Evolutionary conservation across 2,888 invertebrate genomes (phyloP).

Genomic region (Eupithecia dodoneata): DNA sequence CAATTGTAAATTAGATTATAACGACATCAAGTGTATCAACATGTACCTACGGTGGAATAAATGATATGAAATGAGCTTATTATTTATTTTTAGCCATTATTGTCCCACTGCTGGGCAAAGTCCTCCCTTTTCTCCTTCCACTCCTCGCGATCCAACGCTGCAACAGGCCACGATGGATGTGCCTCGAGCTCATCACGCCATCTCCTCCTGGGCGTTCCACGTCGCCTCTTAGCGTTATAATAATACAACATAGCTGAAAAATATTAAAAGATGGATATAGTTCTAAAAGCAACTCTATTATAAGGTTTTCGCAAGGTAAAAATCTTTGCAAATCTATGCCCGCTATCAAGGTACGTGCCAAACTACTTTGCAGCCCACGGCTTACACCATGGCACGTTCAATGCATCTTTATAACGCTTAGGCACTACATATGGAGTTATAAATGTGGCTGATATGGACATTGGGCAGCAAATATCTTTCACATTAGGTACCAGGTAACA

Average conservation of each 20-base stretch:
- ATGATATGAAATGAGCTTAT: too few species aligned
- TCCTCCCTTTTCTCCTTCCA: too few species aligned
- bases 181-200: too few species aligned
- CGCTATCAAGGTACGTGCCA: slow-evolving; percentile 20
- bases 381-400: background rate
- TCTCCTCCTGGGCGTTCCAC: too few species aligned
- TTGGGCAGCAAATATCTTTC: background rate
- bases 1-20: too few species aligned
- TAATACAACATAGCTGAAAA: background rate
- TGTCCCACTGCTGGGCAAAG: too few species aligned
- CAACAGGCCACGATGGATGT: too few species aligned
- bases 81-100: too few species aligned
- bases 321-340: slow-evolving; percentile 19
- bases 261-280: background rate
- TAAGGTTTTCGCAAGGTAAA: slow-evolving; percentile 14
- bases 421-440: background rate
- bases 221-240: too few species aligned
- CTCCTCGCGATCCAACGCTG: too few species aligned
- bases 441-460: background rate
- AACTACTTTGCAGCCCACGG: slow-evolving; percentile 10
- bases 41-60: too few species aligned
- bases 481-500: background rate
- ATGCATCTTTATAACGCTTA: background rate
- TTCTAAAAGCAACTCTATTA: slow-evolving; percentile 1
- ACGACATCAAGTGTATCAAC: too few species aligned